Conservation (phyloP, 2,888 invertebrate species). For the Stenurella melanura region DNA sequence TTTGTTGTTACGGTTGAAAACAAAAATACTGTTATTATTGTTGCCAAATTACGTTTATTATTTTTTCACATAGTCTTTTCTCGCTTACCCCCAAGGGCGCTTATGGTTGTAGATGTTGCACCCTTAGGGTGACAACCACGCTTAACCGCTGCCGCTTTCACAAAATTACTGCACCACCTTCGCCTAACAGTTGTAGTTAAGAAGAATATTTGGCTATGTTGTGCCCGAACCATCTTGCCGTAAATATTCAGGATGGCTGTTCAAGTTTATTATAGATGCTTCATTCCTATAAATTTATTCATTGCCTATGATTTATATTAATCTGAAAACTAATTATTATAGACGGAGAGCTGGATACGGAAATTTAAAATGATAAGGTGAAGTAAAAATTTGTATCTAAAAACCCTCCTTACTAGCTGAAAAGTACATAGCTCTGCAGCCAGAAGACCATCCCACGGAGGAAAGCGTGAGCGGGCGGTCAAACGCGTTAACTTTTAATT, state of each 20-base stretch:
- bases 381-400: too few species aligned
- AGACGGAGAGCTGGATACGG: too few species aligned
- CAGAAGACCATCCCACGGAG: too few species aligned
- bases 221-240: background rate
- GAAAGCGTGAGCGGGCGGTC: too few species aligned
- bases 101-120: conserved; percentile 5
- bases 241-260: conserved; percentile 7
- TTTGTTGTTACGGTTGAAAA: background rate
- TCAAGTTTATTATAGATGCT: conserved; percentile 13
- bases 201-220: conserved; percentile 21
- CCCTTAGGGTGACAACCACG: conserved; percentile 32
- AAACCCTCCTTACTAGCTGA: too few species aligned
- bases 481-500: too few species aligned
- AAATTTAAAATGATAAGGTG: too few species aligned
- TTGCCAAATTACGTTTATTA: background rate
- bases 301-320: background rate
- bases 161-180: conserved; percentile 33
- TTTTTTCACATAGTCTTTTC: background rate
- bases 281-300: background rate
- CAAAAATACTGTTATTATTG: background rate
- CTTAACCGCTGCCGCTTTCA: conserved; percentile 38
- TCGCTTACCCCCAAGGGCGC: background rate
- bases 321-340: background rate
- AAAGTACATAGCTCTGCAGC: too few species aligned
- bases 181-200: conserved; percentile 27